A percentile compares a stretch with the other conserved stretches of the same genome.
Conservation (phyloP, 2,797 vertebrate species). For the Characodon lateralis region DNA sequence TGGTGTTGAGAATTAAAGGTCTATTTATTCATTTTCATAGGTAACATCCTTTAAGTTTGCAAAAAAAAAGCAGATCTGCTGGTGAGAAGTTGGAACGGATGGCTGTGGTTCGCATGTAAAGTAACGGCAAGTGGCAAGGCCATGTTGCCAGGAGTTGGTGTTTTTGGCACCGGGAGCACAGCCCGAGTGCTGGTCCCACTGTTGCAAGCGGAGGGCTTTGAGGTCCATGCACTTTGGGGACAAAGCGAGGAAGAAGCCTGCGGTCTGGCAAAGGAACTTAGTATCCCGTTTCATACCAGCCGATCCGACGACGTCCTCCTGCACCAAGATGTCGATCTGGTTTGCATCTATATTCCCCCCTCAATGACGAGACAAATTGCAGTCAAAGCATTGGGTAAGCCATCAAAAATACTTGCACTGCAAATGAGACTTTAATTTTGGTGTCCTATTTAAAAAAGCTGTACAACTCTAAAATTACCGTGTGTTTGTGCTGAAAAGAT, state of each 20-base stretch:
- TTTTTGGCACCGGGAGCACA: conserved; percentile 95
- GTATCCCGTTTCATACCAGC: conserved; percentile 94
- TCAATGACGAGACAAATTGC: conserved; percentile 95
- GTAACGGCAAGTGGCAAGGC: conserved; percentile 45
- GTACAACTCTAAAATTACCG: not conserved
- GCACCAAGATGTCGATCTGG: conserved; percentile 95
- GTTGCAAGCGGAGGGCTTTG: conserved; percentile 94
- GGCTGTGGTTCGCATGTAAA: conserved; percentile 50
- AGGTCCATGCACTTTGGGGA: conserved; percentile 93
- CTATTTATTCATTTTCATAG: conserved; percentile 38
- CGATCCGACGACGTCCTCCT: conserved; percentile 92
- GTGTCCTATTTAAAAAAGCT: not conserved
- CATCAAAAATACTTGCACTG: not conserved
- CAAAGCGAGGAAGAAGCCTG: conserved; percentile 93
- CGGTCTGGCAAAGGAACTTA: conserved; percentile 89
- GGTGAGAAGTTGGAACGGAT: conserved; percentile 32
- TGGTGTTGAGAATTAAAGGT: not conserved
- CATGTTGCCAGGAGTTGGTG: conserved; percentile 95
- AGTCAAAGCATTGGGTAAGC: conserved; percentile 94
- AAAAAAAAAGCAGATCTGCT: conserved; percentile 13
- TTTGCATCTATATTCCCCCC: conserved; percentile 96
- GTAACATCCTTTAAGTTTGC: conserved; percentile 9
- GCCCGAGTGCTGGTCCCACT: conserved; percentile 92
- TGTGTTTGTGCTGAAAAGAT: not conserved
- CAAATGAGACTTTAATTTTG: not conserved